Base-by-base conservation (phyloP, 2,797 vertebrate genomes). In the Pagetopsis macropterus region DNA sequence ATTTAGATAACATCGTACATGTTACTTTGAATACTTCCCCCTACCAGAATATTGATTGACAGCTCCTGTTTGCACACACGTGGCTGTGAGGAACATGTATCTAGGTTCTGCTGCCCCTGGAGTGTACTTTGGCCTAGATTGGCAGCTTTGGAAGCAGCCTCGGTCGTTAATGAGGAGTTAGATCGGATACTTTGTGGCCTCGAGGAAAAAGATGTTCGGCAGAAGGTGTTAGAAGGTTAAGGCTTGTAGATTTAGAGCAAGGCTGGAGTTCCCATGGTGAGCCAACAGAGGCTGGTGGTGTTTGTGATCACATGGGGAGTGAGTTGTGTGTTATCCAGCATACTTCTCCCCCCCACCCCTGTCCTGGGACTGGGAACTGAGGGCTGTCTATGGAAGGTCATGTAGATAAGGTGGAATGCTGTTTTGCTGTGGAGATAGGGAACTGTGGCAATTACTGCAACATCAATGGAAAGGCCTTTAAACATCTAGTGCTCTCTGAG, bases 371-470 rank as follows among this genome's bases (percentile, higher is more conserved):
- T 4, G 3, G 70, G 72, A 72, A 80, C 70, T 27, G 75, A 85
- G 72, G 69, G 63, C 82, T 81, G 81, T 84, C 68, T 71, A 19
- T 68, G 82, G 89, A 93, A 93, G 91, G 92, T 93, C 84, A 87
- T 73, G 66, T 60, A 87, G 90, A 92, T 92, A 92, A 92, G 86
- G 65, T 73, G 72, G 70, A 84, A 85, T 77, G 77, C 76, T 84
- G 79, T 86, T 89, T 72, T 60, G 72, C 65, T 59, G 68, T 31
- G 69, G 54, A 86, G 87, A 91, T 88, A 87, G 79, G 52, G 72
- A 78, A 79, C 79, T 63, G 83, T 76, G 3, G 72, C 87, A 89
- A 84, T 91, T 89, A 88, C 76, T 70, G 46, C 63, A 16, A 11
- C 71, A 16, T 87, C 85, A 66, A 78, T 89, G 72, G 79, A 87